Evolutionary conservation across 2,888 invertebrate genomes (phyloP).

Genomic region (Stenodera caucasica): DNA sequence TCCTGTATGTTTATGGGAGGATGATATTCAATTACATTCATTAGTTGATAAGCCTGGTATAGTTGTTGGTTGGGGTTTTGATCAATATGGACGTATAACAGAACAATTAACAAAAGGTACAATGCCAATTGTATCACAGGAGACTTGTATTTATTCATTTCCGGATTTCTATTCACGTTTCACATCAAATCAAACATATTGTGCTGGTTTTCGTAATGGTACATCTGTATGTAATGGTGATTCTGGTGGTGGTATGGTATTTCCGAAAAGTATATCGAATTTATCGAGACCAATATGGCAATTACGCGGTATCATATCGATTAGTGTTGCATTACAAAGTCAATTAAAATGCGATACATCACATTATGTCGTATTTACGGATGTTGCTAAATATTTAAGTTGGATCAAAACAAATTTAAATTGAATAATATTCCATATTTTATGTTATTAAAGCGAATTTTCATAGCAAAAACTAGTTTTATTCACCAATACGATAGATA

Average conservation of each 20-base stretch:
- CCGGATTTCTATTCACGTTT: slow-evolving; percentile 64
- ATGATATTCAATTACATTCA: slow-evolving; percentile 32
- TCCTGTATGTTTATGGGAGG: slow-evolving; percentile 51
- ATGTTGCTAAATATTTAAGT: slow-evolving; percentile 22
- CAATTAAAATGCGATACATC: slow-evolving; percentile 56
- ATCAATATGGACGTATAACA: slow-evolving; percentile 62
- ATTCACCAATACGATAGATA: no score
- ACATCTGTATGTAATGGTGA: slow-evolving; percentile 19
- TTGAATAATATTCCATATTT: no score
- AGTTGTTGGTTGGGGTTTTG: slow-evolving; percentile 59
- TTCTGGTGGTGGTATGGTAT: not conserved
- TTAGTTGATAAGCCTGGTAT: slow-evolving; percentile 45
- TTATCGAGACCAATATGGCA: slow-evolving; percentile 47
- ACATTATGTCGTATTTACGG: slow-evolving; percentile 21
- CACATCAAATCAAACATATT: slow-evolving; percentile 61
- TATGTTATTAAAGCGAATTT: no score
- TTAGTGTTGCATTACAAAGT: slow-evolving; percentile 62
- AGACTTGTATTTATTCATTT: slow-evolving; percentile 64
- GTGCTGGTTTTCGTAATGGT: slow-evolving; percentile 56
- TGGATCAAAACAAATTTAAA: slow-evolving; percentile 16
- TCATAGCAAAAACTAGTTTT: no score
- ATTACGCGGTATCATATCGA: slow-evolving; percentile 60
- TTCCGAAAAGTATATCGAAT: not conserved
- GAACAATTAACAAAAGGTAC: slow-evolving; percentile 62
- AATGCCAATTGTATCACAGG: slow-evolving; percentile 64